These are phyloP conservation scores for Brachionus koreanus DNA, from an alignment of 1,140 invertebrate species.

Conservation along the genomic window DNA sequence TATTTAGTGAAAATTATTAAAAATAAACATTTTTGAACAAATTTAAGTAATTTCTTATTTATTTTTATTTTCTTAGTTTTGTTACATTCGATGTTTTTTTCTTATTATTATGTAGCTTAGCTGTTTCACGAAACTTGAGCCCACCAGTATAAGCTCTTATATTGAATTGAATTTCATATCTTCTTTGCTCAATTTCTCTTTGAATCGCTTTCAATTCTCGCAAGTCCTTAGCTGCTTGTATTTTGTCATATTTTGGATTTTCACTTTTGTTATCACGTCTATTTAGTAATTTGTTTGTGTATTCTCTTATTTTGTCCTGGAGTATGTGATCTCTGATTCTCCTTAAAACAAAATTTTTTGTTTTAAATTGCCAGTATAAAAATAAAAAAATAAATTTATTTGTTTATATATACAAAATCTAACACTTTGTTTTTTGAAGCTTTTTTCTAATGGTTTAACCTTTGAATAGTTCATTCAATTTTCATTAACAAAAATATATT, in stretches of 20 bases:
- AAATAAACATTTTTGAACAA: slow-evolving; percentile 10
- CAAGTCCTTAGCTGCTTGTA: slow-evolving; percentile 28
- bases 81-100: background rate
- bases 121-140: slow-evolving; percentile 13
- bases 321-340: slow-evolving; percentile 27
- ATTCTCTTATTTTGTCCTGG: slow-evolving; percentile 29
- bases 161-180: slow-evolving; percentile 34
- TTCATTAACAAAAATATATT: no score
- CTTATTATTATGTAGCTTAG: slow-evolving; percentile 5
- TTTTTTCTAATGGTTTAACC: no score
- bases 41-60: no score
- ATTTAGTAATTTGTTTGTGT: background rate
- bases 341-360: background rate
- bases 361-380: background rate
- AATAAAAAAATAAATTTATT: no score
- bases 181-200: slow-evolving; percentile 33
- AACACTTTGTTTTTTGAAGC: no score
- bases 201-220: slow-evolving; percentile 25
- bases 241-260: slow-evolving; percentile 20
- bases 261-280: slow-evolving; percentile 7
- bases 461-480: no score
- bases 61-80: background rate
- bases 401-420: no score
- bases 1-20: background rate
- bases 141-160: slow-evolving; percentile 17